Percentiles rank a stretch among this genome's conserved stretches.
These are phyloP conservation scores for Amiota minor DNA, from an alignment of 2,888 invertebrate species.

Conservation along the genomic window DNA sequence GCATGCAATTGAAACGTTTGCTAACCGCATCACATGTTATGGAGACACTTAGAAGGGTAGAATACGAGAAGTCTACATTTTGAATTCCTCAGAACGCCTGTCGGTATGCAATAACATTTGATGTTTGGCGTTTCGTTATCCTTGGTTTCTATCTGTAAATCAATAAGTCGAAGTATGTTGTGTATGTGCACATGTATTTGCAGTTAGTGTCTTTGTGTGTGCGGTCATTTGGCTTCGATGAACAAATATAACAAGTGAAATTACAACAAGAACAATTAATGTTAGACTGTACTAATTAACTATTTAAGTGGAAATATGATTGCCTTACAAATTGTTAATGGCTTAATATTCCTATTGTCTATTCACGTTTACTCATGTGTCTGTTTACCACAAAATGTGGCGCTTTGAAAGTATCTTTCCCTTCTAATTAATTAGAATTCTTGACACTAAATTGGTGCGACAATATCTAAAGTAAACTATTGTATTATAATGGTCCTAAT, in stretches of 20 bases:
- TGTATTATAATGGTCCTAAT: too few relatives aligned
- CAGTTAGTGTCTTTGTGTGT: slow-evolving; percentile 50
- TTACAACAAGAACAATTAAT: slow-evolving; percentile 58
- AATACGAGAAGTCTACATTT: slow-evolving; percentile 37
- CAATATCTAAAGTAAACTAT: background rate
- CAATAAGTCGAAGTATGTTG: slow-evolving; percentile 20
- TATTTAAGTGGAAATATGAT: slow-evolving; percentile 51
- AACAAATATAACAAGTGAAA: slow-evolving; percentile 55
- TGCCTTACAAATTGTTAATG: slow-evolving; percentile 10
- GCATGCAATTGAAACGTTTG: slow-evolving; percentile 63
- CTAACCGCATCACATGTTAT: slow-evolving; percentile 51
- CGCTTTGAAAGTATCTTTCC: background rate
- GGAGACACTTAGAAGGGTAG: background rate
- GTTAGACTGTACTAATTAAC: slow-evolving; percentile 58
- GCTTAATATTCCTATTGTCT: background rate
- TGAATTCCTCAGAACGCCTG: slow-evolving; percentile 62
- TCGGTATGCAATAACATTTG: slow-evolving; percentile 56
- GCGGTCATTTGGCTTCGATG: slow-evolving; percentile 57
- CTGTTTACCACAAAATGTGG: too few relatives aligned
- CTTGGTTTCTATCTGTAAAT: background rate
- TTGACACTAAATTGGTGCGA: background rate
- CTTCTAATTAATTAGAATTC: slow-evolving; percentile 7
- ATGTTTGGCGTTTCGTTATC: background rate
- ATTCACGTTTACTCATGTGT: background rate
- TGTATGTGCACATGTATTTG: background rate